Evolutionary conservation across 2,113 vertebrate genomes (phyloP).

Genomic region (Corydoras sp.): DNA sequence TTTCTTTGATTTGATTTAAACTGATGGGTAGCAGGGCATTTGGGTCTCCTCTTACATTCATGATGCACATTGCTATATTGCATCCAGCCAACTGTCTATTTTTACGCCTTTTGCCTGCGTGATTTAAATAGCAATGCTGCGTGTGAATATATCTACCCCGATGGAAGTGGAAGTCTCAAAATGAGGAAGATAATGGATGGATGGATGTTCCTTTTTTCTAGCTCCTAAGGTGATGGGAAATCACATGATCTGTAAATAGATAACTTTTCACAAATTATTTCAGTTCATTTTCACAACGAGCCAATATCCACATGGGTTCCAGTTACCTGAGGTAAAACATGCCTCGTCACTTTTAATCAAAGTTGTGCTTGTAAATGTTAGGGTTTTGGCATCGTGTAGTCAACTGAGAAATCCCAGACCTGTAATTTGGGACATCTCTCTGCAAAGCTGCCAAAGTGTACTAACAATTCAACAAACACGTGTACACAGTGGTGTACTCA

Average conservation of each 20-base stretch:
- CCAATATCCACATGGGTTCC: not conserved
- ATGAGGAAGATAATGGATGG: too few species aligned
- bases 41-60: too few species aligned
- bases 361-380: not conserved
- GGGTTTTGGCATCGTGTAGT: not conserved
- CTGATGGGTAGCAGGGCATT: too few species aligned
- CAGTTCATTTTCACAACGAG: not conserved
- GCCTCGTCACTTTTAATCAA: not conserved
- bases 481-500: too few species aligned
- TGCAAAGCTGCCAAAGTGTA: constrained; percentile 1
- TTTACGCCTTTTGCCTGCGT: too few species aligned
- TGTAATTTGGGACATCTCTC: not conserved
- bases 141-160: too few species aligned
- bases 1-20: too few species aligned
- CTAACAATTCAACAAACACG: constrained; percentile 3
- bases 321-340: not conserved
- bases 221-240: not conserved
- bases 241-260: not conserved
- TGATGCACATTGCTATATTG: too few species aligned
- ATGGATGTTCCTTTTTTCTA: too few species aligned
- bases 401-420: not conserved
- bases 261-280: not conserved
- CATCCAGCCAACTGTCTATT: too few species aligned
- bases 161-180: too few species aligned
- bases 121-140: too few species aligned